Evolutionary conservation across 2,113 vertebrate genomes (phyloP).

Genomic region (Rissa tridactyla): DNA sequence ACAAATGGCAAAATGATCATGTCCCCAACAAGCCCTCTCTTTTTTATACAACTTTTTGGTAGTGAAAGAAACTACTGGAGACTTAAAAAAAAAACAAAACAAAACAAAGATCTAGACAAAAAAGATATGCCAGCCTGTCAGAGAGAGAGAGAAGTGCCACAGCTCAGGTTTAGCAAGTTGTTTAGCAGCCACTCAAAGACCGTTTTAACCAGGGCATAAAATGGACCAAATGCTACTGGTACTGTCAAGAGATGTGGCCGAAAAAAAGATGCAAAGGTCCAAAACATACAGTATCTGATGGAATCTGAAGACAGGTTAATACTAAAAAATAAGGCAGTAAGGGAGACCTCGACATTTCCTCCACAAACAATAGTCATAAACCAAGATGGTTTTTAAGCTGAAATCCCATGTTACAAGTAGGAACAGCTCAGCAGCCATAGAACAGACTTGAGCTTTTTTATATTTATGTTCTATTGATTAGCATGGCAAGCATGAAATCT

Average conservation of each 20-base stretch:
- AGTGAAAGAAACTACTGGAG: not conserved
- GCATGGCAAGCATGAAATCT: not conserved
- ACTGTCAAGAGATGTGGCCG: not conserved
- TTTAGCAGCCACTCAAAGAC: not conserved
- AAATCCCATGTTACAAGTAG: not conserved
- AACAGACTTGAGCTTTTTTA: not conserved
- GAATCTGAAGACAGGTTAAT: not conserved
- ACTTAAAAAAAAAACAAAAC: not conserved
- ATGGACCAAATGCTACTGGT: not conserved
- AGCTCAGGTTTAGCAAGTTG: not conserved
- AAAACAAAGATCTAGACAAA: not conserved
- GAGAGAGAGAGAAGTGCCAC: not conserved
- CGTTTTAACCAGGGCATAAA: not conserved
- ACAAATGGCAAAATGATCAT: not conserved
- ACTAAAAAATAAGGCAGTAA: not conserved
- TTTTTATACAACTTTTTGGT: not conserved
- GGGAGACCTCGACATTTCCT: not conserved
- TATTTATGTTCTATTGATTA: not conserved
- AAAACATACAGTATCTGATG: not conserved
- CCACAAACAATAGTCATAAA: not conserved
- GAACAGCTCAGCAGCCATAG: not conserved
- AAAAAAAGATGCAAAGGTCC: not conserved
- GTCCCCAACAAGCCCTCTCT: not conserved
- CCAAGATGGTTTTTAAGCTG: not conserved
- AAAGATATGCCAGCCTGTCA: not conserved